A percentile compares a stretch with the other conserved stretches of the same genome.
Evolutionary conservation across 2,888 invertebrate genomes (phyloP).

Genomic region (Euclidia mi): DNA sequence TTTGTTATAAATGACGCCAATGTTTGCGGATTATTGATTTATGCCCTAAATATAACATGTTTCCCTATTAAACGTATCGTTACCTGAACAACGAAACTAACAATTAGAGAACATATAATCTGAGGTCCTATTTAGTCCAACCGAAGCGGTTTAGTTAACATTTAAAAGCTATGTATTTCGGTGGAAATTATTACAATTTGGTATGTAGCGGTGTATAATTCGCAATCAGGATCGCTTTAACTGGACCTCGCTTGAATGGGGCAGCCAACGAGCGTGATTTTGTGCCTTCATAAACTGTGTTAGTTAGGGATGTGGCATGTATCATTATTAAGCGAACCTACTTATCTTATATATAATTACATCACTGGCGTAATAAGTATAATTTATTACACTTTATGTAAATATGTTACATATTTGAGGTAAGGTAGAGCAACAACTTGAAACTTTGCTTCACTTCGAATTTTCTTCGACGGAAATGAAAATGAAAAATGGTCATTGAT

Average conservation of each 20-base stretch:
- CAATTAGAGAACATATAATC: slow-evolving; percentile 23
- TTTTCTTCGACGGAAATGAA: slow-evolving; percentile 18
- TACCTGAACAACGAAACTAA: slow-evolving; percentile 12
- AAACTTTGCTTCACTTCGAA: too few species aligned
- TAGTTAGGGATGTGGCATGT: slow-evolving; percentile 23
- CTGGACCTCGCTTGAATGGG: slow-evolving; percentile 68
- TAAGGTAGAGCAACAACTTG: too few species aligned
- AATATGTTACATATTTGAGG: too few species aligned
- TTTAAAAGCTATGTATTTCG: slow-evolving; percentile 57
- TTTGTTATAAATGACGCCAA: neutral
- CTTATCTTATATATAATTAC: too few species aligned
- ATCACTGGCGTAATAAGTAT: too few species aligned
- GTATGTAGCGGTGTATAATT: slow-evolving; percentile 67
- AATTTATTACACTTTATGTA: too few species aligned
- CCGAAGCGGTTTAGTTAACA: slow-evolving; percentile 46
- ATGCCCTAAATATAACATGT: slow-evolving; percentile 10
- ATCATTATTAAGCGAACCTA: neutral
- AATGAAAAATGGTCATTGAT: slow-evolving; percentile 31
- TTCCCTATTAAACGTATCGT: slow-evolving; percentile 20
- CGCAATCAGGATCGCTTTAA: slow-evolving; percentile 80
- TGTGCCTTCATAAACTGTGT: slow-evolving; percentile 53
- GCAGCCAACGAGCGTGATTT: slow-evolving; percentile 68
- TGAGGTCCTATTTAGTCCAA: slow-evolving; percentile 17
- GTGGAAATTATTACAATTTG: slow-evolving; percentile 72
- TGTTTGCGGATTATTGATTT: slow-evolving; percentile 38